A percentile compares a stretch with the other conserved stretches of the same genome.
Evolutionary conservation across 2,797 vertebrate genomes (phyloP).

Genomic region (Nannoperca obscura): DNA sequence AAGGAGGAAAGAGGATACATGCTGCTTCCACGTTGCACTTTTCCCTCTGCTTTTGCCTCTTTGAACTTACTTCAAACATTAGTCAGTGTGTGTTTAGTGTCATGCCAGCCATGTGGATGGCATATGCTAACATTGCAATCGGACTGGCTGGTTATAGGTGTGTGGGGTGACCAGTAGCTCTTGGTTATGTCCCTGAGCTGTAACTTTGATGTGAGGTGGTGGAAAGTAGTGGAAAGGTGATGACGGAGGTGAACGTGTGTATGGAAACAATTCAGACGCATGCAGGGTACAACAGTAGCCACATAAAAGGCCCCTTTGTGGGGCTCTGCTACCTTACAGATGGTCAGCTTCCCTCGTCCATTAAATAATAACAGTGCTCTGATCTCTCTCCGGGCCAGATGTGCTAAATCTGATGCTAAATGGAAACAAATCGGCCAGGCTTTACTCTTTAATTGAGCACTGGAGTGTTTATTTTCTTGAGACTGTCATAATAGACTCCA

Average conservation of each 20-base stretch:
- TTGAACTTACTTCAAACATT: conserved; percentile 89
- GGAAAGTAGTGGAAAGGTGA: conserved; percentile 54
- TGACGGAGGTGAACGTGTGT: conserved; percentile 66
- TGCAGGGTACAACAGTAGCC: conserved; percentile 83
- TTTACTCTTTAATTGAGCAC: conserved; percentile 77
- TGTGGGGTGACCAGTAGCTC: conserved; percentile 83
- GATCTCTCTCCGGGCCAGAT: conserved; percentile 81
- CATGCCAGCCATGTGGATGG: conserved; percentile 92
- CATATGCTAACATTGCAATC: conserved; percentile 87
- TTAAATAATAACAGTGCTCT: conserved; percentile 78
- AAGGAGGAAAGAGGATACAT: conserved; percentile 72
- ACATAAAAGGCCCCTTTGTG: conserved; percentile 89
- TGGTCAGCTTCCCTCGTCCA: conserved; percentile 83
- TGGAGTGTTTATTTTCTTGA: conserved; percentile 76
- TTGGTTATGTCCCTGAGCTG: conserved; percentile 84
- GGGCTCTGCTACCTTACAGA: conserved; percentile 81
- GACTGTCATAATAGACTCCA: conserved; percentile 68
- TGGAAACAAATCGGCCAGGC: conserved; percentile 73
- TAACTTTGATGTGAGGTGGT: conserved; percentile 84
- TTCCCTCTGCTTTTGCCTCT: conserved; percentile 75
- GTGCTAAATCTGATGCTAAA: conserved; percentile 75
- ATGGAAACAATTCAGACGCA: conserved; percentile 86
- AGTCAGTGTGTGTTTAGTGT: conserved; percentile 86
- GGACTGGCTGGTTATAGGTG: conserved; percentile 81
- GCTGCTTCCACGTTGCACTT: conserved; percentile 82